A percentile compares a stretch with the other conserved stretches of the same genome.
Evolutionary conservation across 2,888 invertebrate genomes (phyloP).

Genomic region (Agrochola lychnidis): DNA sequence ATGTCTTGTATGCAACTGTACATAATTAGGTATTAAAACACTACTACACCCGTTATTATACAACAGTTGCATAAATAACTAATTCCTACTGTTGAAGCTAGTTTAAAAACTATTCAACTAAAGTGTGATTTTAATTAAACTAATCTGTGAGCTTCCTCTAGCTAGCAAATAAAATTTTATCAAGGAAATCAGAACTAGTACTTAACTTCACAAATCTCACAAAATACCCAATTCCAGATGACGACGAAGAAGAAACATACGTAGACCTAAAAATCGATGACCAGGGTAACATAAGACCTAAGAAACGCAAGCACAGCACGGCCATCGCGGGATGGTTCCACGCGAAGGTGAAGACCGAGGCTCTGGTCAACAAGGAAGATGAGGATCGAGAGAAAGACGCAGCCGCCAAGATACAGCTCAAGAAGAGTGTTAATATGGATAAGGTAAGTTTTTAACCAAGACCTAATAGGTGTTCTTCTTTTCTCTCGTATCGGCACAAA

Average conservation of each 20-base stretch:
- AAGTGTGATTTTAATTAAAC: not conserved
- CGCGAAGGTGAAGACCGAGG: conserved; percentile 77
- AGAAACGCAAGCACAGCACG: conserved; percentile 70
- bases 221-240: conserved; percentile 67
- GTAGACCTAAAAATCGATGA: conserved; percentile 85
- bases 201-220: not conserved
- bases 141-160: not conserved
- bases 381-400: conserved; percentile 75
- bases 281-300: conserved; percentile 82
- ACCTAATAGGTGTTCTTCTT: not conserved
- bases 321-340: conserved; percentile 82
- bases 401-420: conserved; percentile 82
- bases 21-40: too few relatives aligned
- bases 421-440: conserved; percentile 85
- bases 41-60: too few relatives aligned
- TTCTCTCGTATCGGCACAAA: not conserved
- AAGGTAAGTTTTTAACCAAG: conserved; percentile 72
- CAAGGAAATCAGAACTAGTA: not conserved
- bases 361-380: conserved; percentile 47
- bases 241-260: conserved; percentile 86
- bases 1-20: too few relatives aligned
- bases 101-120: not conserved
- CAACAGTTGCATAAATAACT: too few relatives aligned
- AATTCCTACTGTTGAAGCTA: not conserved
- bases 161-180: not conserved